Base-by-base conservation (phyloP, 2,113 vertebrate genomes). In the Rhea americana region DNA sequence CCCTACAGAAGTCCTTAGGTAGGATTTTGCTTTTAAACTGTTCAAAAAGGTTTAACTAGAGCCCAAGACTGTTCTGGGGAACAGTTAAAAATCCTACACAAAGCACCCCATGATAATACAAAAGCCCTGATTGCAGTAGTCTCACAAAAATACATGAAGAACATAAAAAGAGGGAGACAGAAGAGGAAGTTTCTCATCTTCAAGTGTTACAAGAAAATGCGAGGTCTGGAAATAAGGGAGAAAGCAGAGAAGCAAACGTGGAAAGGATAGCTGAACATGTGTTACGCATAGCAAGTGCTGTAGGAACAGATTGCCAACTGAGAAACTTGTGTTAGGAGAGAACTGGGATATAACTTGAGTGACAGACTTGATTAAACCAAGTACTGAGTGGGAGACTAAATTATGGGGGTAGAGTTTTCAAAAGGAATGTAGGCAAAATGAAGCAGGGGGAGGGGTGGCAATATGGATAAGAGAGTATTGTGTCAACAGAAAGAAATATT, bases 301-400 rank as follows among this genome's bases (percentile, higher is more conserved):
- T 59, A 91, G 87, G 94, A 96, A 93, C 96, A 96, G 94, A 95
- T 82, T 96, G 91, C 88, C 76, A 94, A 94, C 91, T 1, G 50
- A 93, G 93, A 95, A 95, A 94, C 88, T 90, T 82, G 91, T 62
- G 85, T 87, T 88, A 93, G 90, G 77, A 10, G 17, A 93, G 86
- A 95, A 95, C 74, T 87, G 81, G 86, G 85, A 91, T 94, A 95
- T 63, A 93, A 94, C 94, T 93, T 95, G 96, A 94, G 91, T 94
- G 96, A 96, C 95, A 96, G 95, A 96, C 94, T 96, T 95, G 94
- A 96, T 95, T 95, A 93, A 96, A 94, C 95, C 91, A 94, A 96
- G 91, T 95, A 94, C n/a, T 88, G 91, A 96, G 95, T 95, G 94
- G 94, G 94, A 96, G 95, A 95, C 91, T 95, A 95, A 96, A 96